phyloP scores from a whole-genome alignment of 2,888 invertebrate species.

The Argynnis bischoffii region DNA sequence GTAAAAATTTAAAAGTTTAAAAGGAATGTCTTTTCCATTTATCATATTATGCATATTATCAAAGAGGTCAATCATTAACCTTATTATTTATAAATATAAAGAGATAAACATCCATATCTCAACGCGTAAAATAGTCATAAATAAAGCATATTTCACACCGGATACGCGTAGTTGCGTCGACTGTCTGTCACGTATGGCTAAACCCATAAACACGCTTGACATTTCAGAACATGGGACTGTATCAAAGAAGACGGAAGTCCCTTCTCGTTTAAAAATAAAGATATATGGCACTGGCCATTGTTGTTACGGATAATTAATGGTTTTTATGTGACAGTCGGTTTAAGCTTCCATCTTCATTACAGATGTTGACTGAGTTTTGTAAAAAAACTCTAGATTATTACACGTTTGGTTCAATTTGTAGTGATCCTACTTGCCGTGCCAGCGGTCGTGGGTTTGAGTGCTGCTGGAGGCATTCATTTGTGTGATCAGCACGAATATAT shows the following conservation, averaged over 20 bases:
- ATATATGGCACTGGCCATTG: constrained; percentile 33
- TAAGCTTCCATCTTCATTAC: background rate
- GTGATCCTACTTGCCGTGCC: no score
- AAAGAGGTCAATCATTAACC: constrained; percentile 8
- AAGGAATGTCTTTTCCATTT: background rate
- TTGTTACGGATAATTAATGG: constrained; percentile 35
- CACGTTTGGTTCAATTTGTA: no score
- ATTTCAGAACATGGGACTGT: constrained; percentile 29
- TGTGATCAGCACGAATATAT: no score
- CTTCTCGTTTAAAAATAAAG: constrained; percentile 40
- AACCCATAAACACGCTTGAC: constrained; percentile 41
- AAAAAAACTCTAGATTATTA: background rate
- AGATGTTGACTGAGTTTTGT: background rate
- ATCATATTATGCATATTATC: background rate
- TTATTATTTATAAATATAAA: constrained; percentile 18
- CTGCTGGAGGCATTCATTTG: no score
- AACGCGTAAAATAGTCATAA: constrained; percentile 52
- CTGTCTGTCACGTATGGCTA: constrained; percentile 39
- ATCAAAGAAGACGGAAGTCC: constrained; percentile 42
- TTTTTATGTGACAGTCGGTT: background rate
- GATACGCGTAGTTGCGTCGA: constrained; percentile 56
- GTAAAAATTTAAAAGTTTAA: background rate
- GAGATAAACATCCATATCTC: constrained; percentile 20
- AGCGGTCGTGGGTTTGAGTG: no score
- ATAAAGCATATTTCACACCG: constrained; percentile 55